phyloP scores from a whole-genome alignment of 1,140 invertebrate species.

The Araneus ventricosus region DNA sequence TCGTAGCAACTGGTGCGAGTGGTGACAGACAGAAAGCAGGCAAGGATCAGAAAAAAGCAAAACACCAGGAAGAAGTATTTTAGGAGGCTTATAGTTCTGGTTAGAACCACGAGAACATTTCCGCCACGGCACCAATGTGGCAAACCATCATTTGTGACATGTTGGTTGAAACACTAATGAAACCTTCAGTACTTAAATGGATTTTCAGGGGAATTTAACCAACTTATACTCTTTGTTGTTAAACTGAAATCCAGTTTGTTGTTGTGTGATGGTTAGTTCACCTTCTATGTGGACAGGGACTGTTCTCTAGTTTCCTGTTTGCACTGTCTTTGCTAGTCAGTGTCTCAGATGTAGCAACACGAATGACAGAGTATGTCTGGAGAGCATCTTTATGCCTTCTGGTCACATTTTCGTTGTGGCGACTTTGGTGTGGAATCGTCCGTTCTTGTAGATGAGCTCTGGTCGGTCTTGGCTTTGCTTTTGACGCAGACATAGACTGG shows the following conservation, averaged over 20 bases:
- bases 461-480: conserved; percentile 56
- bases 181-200: background rate
- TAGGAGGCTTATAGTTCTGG: background rate
- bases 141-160: background rate
- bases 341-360: background rate
- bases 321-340: background rate
- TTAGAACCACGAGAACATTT: too few species aligned
- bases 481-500: conserved; percentile 85
- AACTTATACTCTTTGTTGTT: background rate
- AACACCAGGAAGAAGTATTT: background rate
- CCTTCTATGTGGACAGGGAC: background rate
- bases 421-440: background rate
- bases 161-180: background rate
- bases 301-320: background rate
- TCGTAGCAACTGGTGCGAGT: background rate
- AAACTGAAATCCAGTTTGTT: background rate
- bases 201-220: background rate
- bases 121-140: too few species aligned
- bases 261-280: background rate
- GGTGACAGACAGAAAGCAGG: background rate
- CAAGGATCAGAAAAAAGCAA: background rate
- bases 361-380: background rate
- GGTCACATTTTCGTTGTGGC: background rate
- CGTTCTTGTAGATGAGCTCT: conserved; percentile 60
- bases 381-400: conserved; percentile 3